Conservation (phyloP, 1,140 invertebrate species). For the Drosophila simulans region DNA sequence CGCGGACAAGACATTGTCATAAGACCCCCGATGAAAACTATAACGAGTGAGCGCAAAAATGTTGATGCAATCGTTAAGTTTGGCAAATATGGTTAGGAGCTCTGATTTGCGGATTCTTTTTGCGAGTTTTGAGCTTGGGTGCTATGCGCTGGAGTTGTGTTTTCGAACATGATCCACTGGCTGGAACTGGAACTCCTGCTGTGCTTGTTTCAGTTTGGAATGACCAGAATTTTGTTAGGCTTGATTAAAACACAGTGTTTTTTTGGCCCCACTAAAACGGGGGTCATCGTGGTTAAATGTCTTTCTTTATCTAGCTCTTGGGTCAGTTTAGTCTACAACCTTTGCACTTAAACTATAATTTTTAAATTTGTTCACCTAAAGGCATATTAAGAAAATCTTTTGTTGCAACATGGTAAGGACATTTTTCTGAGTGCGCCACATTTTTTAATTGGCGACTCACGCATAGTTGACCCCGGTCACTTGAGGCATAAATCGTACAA, state of each 20-base stretch:
- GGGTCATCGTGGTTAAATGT: background rate
- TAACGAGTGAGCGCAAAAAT: conserved; percentile 55
- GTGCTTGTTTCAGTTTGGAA: conserved; percentile 28
- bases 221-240: conserved; percentile 40
- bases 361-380: background rate
- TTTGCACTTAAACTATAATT: background rate
- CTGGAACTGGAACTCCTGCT: conserved; percentile 37
- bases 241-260: conserved; percentile 38
- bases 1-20: conserved; percentile 61
- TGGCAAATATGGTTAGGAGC: conserved; percentile 78
- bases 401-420: too few species aligned
- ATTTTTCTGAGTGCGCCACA: background rate
- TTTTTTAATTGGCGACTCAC: conserved; percentile 36
- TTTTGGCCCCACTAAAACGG: conserved; percentile 12
- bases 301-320: conserved; percentile 6
- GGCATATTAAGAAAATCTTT: too few species aligned
- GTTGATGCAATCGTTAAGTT: conserved; percentile 81
- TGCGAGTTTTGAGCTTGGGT: conserved; percentile 40
- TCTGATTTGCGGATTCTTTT: conserved; percentile 52
- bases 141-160: conserved; percentile 30
- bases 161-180: conserved; percentile 39
- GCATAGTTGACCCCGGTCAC: conserved; percentile 56
- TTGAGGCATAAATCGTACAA: conserved; percentile 31
- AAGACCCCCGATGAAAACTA: conserved; percentile 41
- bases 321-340: background rate